Base-by-base conservation (phyloP, 2,113 vertebrate genomes). In the Tychaedon coryphoeus region DNA sequence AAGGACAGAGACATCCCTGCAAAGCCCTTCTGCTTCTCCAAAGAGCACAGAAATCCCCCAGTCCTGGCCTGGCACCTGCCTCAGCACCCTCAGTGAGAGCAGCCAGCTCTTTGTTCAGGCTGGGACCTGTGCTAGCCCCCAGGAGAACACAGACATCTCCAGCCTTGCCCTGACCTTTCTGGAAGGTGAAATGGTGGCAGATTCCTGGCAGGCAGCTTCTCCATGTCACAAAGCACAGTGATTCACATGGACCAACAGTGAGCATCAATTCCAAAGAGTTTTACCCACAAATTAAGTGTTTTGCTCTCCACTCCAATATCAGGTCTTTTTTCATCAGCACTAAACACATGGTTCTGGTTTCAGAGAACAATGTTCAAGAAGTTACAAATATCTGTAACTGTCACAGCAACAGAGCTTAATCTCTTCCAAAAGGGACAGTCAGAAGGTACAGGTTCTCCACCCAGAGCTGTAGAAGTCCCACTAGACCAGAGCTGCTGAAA, bases 201-300 rank as follows among this genome's bases (percentile, higher is more conserved):
- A 29, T 16, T 70, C 34, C 61, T 36, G 17, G 29, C 66, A 70
- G 33, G 25, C n/a, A 69, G 8, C 34, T 69, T 36, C 54, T 69
- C 43, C 13, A 4, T 69, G 34, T 64, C 65, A 26, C 5, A 8
- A 42, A 76, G 23, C 48, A 53, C 67, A 64, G 9, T 9, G 10
- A 26, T 29, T 62, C 28, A 4, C 53, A 25, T 0, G 1, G 40
- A 48, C 23, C n/a, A 76, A 16, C 20, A 42, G 48, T 1, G 0
- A 72, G 31, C 51, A 43, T 15, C 28, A 23, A 1, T 66, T 57
- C 40, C 71, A 64, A 58, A 84, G 38, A 25, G 8, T 77, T 86
- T 26, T 18, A 66, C 36, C 15, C 54, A 77, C 12, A 64, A 48
- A 67, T 57, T 6, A 71, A 40, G 7, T 51, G 36, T 50, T 67